phyloP scores from a whole-genome alignment of 2,888 invertebrate genomes.

The Hermaeophaga mercurialis region DNA sequence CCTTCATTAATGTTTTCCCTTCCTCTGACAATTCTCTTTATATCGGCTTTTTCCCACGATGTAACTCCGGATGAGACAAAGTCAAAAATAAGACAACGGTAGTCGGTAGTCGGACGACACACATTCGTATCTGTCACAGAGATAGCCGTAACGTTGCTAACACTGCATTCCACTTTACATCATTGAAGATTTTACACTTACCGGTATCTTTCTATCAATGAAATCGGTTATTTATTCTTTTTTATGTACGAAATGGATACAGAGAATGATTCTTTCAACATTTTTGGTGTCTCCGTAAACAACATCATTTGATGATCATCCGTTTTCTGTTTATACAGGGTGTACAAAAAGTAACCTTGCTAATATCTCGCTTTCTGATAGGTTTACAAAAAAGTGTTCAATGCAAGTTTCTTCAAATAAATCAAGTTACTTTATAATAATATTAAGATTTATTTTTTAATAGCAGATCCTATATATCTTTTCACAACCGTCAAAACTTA shows the following conservation, averaged over 20 bases:
- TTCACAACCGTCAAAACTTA: no score
- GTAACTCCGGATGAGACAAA: conserved; percentile 17
- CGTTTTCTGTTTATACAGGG: no score
- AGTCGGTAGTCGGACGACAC: conserved; percentile 40
- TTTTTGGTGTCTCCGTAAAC: no score
- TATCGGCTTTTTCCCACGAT: conserved; percentile 23
- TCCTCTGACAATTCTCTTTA: conserved; percentile 11
- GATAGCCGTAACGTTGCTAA: conserved; percentile 40
- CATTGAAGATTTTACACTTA: conserved; percentile 30
- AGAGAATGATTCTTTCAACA: not conserved
- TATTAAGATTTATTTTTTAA: no score
- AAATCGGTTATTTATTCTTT: not conserved
- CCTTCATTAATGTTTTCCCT: conserved; percentile 14
- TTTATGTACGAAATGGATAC: not conserved
- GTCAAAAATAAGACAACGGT: conserved; percentile 33
- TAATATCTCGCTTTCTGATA: no score
- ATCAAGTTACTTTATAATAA: no score
- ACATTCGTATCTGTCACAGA: conserved; percentile 44
- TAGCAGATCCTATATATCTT: no score
- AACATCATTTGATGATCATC: no score
- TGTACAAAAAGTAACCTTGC: no score
- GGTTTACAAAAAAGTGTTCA: no score
- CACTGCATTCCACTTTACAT: conserved; percentile 34
- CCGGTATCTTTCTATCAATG: conserved; percentile 18
- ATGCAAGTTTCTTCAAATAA: no score